Evolutionary conservation across 2,888 invertebrate genomes (phyloP), one percentile per base, ranked within the genome.

Genomic region (Melanostoma mellinum): DNA sequence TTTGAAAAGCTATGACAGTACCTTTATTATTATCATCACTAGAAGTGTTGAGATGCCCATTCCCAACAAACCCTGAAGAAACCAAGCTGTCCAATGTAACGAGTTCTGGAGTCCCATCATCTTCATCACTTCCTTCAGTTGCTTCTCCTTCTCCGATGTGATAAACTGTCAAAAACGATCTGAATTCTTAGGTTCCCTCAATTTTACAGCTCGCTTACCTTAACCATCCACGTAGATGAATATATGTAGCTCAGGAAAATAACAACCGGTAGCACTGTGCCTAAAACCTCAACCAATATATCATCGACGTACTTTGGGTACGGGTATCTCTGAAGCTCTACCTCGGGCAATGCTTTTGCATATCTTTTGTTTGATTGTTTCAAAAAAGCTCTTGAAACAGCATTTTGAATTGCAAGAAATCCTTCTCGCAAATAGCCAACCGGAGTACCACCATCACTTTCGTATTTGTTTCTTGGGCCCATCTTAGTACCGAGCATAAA

Each of bases 11-110:
- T 32, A 4, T 10, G 4, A 6, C 58, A 90, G 90, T 85, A 93
- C 92, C 92, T 94, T 94, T 86, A 94, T 87, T 38, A 94, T 87
- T 3, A 94, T 63, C 3, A 93, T 89, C 10, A 94, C 92, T 0
- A 93, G 82, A 8, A 92, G 68, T 0, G 94, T 92, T 0, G 94
- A 93, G 20, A 95, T 87, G 0, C 94, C 73, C 76, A 95, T 92
- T 85, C 94, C 94, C 3, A 94, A 79, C 73, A 96, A 93, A 71
- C 95, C 94, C 88, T 95, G 95, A 65, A 94, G 91, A 89, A 95
- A 97, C 96, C 97, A 97, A 3, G 96, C 95, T 1, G 93, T 87
- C 95, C 97, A 97, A 87, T 97, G 95, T 85, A 96, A 92, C 94
- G 95, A 95, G 56, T 94, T 94, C 40, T 94, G 93, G 52, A 97